Evolutionary conservation across 2,888 invertebrate genomes (phyloP), one percentile per base, ranked within the genome.

Genomic region (Crocallis elinguaria): DNA sequence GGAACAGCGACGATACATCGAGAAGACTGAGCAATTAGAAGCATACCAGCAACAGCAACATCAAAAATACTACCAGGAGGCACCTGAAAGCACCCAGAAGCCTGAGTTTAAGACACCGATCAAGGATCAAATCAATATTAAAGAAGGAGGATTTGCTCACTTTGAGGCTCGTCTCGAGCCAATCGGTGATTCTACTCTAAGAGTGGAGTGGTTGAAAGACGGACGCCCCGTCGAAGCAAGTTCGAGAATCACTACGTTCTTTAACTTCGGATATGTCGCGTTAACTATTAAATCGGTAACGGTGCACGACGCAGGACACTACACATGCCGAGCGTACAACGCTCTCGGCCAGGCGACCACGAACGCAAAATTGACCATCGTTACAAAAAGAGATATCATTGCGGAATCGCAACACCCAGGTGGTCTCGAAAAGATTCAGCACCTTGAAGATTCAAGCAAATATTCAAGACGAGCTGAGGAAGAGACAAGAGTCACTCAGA

Each of bases 161-260:
- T 98, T 98, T 76, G 98, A 98, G 92, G 98, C 98, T 66, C 95
- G 98, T 63, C 93, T 98, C 39, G 98, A 98, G 85, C 98, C 98
- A 49, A 93, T 98, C 60, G 98, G 97, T 39, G 98, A 98, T 85
- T 94, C 98, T 3, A 96, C 96, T 39, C 93, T 98, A 73, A 94
- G 93, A 81, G 97, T 98, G 30, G 97, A 98, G 87, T 98, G 98
- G 98, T 93, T 96, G 51, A 97, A 98, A 81, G 97, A 98, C 83
- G 98, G 97, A 51, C 94, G 95, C 62, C 95, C 96, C 32, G 95
- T 98, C 62, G 97, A 98, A 93, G 97, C 98, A 44, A 97, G 97
- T 88, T 98, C 98, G 32, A 94, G 98, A 83, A 98, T 96, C 60
- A 97, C 98, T 39, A 96, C 96, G 44, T 97, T 97, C 93, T 98